Evolutionary conservation across 2,888 invertebrate genomes (phyloP), one percentile per base, ranked within the genome.

Genomic region (Drosophila colorata): DNA sequence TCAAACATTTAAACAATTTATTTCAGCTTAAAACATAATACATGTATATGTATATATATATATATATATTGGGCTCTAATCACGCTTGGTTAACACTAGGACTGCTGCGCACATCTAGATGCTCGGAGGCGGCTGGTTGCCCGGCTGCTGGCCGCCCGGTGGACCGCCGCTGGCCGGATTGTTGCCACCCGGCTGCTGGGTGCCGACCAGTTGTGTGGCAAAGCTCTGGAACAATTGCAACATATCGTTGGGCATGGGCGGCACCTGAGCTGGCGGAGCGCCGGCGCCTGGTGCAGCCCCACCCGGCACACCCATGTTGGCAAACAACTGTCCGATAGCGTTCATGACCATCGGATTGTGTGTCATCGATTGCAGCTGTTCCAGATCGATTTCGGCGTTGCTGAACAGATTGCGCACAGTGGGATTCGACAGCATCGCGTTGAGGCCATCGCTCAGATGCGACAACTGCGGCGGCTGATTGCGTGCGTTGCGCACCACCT

Each of bases 401-500:
- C 79, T 87, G 23, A 90, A 90, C 6, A 90, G 55, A 70, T 90
- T 90, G 2, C 91, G 80, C 13, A 91, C 77, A 9, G 86, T 78
- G 9, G 91, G 92, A 75, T 90, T 90, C 13, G 90, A 67, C 4
- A 92, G 68, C 80, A 92, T 83, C 1, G 89, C 84, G 44, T 84
- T 89, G 1, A 91, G 72, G 0, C 91, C 89, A 28, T 91, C 90
- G 3, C 85, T 71, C 0, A 91, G 41, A 14, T 90, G 87, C 2
- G 90, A 88, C 6, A 87, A 1, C 46, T 88, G 74, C 0, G 80
- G 78, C 1, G 77, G 64, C 38, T 80, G 78, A 53, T 80, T 83
- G 47, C 88, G 85, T 1, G 88, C 89, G 35, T 90, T 91, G 40
- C 97, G 96, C 0, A 97, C 96, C 41, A 98, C 94, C 81, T 95